A percentile compares a stretch with the other conserved stretches of the same genome.
Evolutionary conservation across 2,113 vertebrate species (phyloP).

Genomic region (Accipiter cooperii): DNA sequence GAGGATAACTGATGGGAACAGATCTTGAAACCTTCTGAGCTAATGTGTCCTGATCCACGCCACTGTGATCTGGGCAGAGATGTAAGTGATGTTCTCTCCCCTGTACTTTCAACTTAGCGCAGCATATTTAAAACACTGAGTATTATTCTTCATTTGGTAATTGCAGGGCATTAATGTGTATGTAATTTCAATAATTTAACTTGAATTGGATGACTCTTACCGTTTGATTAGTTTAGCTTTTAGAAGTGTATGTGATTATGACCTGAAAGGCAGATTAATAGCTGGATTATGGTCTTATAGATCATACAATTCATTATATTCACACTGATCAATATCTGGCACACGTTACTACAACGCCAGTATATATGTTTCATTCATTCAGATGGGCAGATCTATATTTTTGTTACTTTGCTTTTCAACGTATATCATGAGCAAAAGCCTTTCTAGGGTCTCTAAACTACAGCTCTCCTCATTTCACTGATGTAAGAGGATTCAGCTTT

Average conservation of each 20-base stretch:
- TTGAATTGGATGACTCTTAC: constrained; percentile 65
- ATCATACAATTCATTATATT: constrained; percentile 77
- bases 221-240: constrained; percentile 71
- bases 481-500: not conserved
- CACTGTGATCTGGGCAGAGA: not conserved
- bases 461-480: constrained; percentile 13
- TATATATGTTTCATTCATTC: constrained; percentile 69
- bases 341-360: constrained; percentile 63
- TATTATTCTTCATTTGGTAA: constrained; percentile 65
- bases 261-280: constrained; percentile 76
- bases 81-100: not conserved
- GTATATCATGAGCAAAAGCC: constrained; percentile 37
- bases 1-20: not conserved
- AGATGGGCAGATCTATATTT: constrained; percentile 67
- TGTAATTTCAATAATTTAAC: constrained; percentile 72
- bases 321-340: constrained; percentile 74
- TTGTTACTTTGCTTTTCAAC: constrained; percentile 51
- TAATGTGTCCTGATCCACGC: not conserved
- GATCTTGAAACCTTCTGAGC: not conserved
- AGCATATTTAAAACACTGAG: constrained; percentile 35
- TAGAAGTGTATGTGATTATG: constrained; percentile 70
- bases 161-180: constrained; percentile 65
- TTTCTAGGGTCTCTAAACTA: constrained; percentile 10
- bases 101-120: not conserved
- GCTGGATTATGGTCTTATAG: constrained; percentile 74